Evolutionary conservation across 2,797 vertebrate species (phyloP).

Genomic region (Octomys mimax): DNA sequence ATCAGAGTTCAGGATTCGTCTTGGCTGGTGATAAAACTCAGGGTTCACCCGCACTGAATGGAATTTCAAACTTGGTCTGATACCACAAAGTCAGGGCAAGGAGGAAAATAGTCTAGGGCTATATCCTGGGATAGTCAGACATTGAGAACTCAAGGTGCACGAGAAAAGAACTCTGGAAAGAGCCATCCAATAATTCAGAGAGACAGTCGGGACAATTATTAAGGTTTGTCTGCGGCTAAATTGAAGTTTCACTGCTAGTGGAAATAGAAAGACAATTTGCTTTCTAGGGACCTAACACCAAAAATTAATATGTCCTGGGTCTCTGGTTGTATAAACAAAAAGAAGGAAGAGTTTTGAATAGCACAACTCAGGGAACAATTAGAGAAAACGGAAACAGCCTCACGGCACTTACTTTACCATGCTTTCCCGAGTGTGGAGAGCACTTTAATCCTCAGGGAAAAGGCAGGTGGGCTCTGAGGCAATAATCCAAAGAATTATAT

Average conservation of each 20-base stretch:
- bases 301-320: not conserved
- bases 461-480: not conserved
- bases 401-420: not conserved
- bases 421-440: not conserved
- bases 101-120: not conserved
- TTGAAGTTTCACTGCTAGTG: not conserved
- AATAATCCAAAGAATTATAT: too few species aligned
- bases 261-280: not conserved
- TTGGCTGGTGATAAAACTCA: not conserved
- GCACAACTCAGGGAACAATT: not conserved
- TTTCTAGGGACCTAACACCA: not conserved
- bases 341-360: not conserved
- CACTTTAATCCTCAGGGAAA: not conserved
- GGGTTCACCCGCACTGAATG: not conserved
- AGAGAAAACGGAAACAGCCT: not conserved
- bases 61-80: not conserved
- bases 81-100: not conserved
- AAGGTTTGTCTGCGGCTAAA: not conserved
- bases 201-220: not conserved
- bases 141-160: not conserved
- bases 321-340: not conserved
- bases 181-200: not conserved
- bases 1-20: not conserved
- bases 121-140: not conserved
- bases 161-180: not conserved